Base-by-base conservation (phyloP, 2,797 vertebrate species). In the Coracias cyanogaster region DNA sequence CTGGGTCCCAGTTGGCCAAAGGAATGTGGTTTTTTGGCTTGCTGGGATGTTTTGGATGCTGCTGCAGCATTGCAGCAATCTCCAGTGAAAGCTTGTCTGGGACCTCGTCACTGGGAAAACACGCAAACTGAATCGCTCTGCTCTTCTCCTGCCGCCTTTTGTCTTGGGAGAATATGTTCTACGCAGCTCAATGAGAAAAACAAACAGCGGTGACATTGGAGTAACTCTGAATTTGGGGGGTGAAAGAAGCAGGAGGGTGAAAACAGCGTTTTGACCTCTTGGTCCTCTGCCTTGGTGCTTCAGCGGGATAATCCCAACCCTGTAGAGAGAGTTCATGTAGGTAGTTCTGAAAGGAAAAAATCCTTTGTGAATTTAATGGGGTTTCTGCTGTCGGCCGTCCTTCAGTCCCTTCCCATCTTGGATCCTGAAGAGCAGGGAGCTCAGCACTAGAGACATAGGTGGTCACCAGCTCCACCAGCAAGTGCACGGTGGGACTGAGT, bases 71-170 rank as follows among this genome's bases (percentile, higher is more conserved):
- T 78, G 74, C 91, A 93, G 66, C 64, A 57, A 4, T 83, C 71
- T 69, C 89, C 81, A 76, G 72, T 82, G 92, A 93, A 96, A 94
- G 85, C 86, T 41, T 64, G 92, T 84, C 95, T 96, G 95, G 91
- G 93, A 91, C 66, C 57, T 95, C 77, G 11, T 90, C 87, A 78
- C 74, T 52, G 89, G 91, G 79, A 94, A 97, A 96, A 39, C 82
- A 96, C 92, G 92, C 82, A 55, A 76, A 73, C 73, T 94, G 95
- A 96, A 92, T 96, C 95, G 92, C 66, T 74, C 31, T 74, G 48
- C 78, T 86, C 31, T 81, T 88, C 88, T 86, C 74, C 87, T 91
- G 83, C 88, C 91, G 82, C 84, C 86, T 95, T 91, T 86, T 78
- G 90, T 65, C 66, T 35, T 90, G 77, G 51, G 93, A 64, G 70